Evolutionary conservation across 1,140 invertebrate species (phyloP).

Genomic region (Hormaphis cornu): DNA sequence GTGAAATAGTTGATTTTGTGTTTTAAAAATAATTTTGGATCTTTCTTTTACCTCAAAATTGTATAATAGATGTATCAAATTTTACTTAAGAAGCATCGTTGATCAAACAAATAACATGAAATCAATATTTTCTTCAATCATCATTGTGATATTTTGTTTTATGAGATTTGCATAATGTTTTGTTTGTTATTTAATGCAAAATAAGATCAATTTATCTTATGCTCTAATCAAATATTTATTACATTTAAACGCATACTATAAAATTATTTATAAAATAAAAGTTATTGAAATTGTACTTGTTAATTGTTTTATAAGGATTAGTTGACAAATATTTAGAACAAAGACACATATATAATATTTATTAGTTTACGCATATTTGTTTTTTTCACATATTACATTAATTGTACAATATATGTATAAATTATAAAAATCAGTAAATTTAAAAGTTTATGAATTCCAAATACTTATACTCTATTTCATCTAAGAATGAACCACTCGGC

Average conservation of each 20-base stretch:
- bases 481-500: too few species aligned
- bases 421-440: too few species aligned
- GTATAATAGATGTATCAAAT: neutral
- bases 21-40: neutral
- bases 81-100: conserved; percentile 1
- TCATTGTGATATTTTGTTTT: conserved; percentile 26
- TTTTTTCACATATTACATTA: too few species aligned
- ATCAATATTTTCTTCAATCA: neutral
- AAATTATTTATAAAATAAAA: conserved; percentile 23
- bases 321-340: too few species aligned
- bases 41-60: neutral
- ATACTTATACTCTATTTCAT: too few species aligned
- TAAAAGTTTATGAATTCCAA: too few species aligned
- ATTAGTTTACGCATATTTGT: too few species aligned
- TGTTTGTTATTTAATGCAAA: conserved; percentile 19
- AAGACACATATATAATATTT: too few species aligned
- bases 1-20: conserved; percentile 1
- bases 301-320: too few species aligned
- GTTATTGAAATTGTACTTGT: too few species aligned
- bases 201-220: conserved; percentile 1
- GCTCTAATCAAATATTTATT: conserved; percentile 17
- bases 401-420: too few species aligned
- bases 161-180: conserved; percentile 1
- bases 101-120: conserved; percentile 4
- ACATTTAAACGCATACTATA: conserved; percentile 6